Conservation (phyloP, 2,888 invertebrate species). For the Tineola bisselliella region DNA sequence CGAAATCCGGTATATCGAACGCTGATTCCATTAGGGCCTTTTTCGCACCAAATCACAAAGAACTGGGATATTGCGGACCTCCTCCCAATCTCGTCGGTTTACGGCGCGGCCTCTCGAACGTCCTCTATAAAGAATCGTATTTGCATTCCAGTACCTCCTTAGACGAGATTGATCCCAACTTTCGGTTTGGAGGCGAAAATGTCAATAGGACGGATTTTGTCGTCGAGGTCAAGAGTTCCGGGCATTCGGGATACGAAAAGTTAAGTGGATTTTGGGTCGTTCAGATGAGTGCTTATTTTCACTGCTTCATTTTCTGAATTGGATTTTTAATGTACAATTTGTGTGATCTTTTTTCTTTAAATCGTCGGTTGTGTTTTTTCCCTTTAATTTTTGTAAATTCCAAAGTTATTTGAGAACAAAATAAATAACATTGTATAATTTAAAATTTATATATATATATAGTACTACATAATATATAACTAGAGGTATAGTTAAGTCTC, state of each 20-base stretch:
- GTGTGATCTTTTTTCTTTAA: neutral
- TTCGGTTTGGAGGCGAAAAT: constrained; percentile 29
- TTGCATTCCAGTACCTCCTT: constrained; percentile 39
- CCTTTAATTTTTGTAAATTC: no score
- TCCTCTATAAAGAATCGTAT: constrained; percentile 48
- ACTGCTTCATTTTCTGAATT: constrained; percentile 1
- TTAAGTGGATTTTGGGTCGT: constrained; percentile 10
- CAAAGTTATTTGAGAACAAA: no score
- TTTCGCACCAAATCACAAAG: constrained; percentile 41
- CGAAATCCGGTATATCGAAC: constrained; percentile 14
- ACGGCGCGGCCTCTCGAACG: constrained; percentile 26
- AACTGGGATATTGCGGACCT: constrained; percentile 37
- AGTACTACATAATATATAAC: no score
- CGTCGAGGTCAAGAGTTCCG: constrained; percentile 30
- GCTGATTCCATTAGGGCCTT: constrained; percentile 58
- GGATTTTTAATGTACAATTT: constrained; percentile 5
- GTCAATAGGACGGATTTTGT: constrained; percentile 30
- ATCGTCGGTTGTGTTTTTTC: neutral
- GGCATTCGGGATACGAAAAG: neutral
- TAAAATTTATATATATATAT: no score
- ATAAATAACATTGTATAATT: no score
- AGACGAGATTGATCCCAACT: constrained; percentile 43
- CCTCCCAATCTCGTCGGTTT: constrained; percentile 42
- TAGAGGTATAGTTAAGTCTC: no score
- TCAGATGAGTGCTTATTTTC: constrained; percentile 2